Evolutionary conservation across 2,888 invertebrate species (phyloP), one percentile per base, ranked within the genome.

Genomic region (Phyto melanocephala): DNA sequence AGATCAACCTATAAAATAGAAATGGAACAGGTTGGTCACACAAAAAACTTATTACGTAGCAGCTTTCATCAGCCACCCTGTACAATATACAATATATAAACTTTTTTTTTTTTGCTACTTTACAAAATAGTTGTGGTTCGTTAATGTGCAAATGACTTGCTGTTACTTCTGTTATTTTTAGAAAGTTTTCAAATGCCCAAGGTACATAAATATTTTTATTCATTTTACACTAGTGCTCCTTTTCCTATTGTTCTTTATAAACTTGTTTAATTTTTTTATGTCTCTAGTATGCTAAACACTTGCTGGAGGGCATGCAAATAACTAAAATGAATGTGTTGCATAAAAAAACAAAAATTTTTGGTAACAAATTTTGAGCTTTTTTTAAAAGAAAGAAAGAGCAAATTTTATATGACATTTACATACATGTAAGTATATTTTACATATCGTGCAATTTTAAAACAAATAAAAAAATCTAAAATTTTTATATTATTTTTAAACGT

Each of bases 91-190:
- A n/a, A n/a, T n/a, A n/a, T n/a, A n/a, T n/a, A n/a, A n/a, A n/a
- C n/a, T 37, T 40, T 24, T 54, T 22, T 17, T 52, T 35, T 33
- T 45, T 54, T 17, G 17, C 62, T 52, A 15, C 8, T 56, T 54
- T 60, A 40, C 42, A n/a, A 54, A 67, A 71, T 72, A 52, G 72
- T 80, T 74, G 54, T 72, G 79, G 72, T 72, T 80, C 79, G 60
- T 68, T 80, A 50, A 72, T 40, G 42, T 80, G n/a, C 74, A 13
- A 52, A 17, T 56, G 47, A 7, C 56, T 60, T 40, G 58, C 52
- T 60, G 58, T 67, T 58, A 45, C 15, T 22, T 47, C 56, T 24
- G n/a, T 79, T 67, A 60, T 60, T 72, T n/a, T 17, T 28, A 40
- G 24, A 79, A 60, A 74, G 42, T 67, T 68, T 60, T 42, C 35